Percentiles rank a stretch among this genome's conserved stretches.
Conservation (phyloP, 2,113 vertebrate species). For the Panthera tigris region DNA sequence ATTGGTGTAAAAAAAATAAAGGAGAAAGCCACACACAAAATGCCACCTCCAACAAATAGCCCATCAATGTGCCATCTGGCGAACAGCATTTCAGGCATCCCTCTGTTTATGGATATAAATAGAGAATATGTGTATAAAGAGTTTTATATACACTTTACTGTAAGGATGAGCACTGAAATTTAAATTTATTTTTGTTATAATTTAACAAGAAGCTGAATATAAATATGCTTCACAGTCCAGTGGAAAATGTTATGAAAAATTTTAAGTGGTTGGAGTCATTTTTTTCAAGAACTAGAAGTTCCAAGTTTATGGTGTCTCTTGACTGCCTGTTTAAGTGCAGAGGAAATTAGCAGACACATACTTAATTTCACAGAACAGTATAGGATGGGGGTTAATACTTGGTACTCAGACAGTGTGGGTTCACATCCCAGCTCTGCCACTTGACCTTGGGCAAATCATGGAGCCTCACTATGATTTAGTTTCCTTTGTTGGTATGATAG, state of each 20-base stretch:
- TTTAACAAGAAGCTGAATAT: neutral
- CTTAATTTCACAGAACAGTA: neutral
- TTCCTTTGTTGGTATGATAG: neutral
- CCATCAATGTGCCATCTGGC: neutral
- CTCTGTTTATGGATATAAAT: neutral
- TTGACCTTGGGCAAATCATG: neutral
- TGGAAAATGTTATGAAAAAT: neutral
- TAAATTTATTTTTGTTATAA: constrained; percentile 23
- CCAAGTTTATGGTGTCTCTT: neutral
- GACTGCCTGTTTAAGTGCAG: neutral
- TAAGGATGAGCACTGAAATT: neutral
- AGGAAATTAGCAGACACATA: neutral
- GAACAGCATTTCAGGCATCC: neutral
- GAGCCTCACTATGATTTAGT: neutral
- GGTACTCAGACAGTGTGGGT: neutral
- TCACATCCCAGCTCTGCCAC: neutral
- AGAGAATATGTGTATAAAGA: neutral
- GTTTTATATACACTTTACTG: neutral
- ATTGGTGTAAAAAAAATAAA: neutral
- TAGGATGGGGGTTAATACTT: neutral
- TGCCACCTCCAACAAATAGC: neutral
- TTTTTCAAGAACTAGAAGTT: neutral
- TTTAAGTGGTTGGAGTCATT: neutral
- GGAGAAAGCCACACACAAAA: neutral
- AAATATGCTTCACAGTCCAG: neutral